A percentile compares a stretch with the other conserved stretches of the same genome.
phyloP scores from a whole-genome alignment of 2,888 invertebrate species.

The Sinodicranocentrus sp. region DNA sequence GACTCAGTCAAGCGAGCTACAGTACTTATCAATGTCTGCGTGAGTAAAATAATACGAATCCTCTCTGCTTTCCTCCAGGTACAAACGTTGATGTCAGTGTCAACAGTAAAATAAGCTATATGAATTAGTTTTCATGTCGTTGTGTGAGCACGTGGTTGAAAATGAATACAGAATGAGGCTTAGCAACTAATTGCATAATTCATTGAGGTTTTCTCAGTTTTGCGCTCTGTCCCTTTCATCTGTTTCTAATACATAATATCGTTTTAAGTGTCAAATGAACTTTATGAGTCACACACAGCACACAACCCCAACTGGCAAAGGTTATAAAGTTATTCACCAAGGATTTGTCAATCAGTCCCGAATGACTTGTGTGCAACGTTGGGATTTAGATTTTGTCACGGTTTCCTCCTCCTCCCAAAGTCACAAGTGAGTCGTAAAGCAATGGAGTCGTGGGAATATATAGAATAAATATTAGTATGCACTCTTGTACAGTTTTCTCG shows the following conservation, averaged over 20 bases:
- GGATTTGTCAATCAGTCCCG: conserved; percentile 52
- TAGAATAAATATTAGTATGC: neutral
- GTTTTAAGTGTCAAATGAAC: neutral
- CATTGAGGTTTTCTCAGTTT: conserved; percentile 35
- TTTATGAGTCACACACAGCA: conserved; percentile 9
- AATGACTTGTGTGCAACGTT: conserved; percentile 24
- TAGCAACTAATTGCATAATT: conserved; percentile 10
- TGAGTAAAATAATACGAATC: no score
- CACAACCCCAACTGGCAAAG: conserved; percentile 11
- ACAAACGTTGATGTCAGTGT: no score
- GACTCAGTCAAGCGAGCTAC: no score
- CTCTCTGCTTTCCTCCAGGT: no score
- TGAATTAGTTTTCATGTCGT: no score
- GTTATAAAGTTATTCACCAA: conserved; percentile 18
- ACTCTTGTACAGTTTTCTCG: neutral
- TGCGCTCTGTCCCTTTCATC: conserved; percentile 9
- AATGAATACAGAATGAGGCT: no score
- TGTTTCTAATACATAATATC: conserved; percentile 2
- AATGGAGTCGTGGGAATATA: neutral
- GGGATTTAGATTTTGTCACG: conserved; percentile 34
- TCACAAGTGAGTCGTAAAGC: no score
- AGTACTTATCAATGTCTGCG: no score
- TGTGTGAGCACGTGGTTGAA: no score
- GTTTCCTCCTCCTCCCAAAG: conserved; percentile 17
- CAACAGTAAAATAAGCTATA: no score